phyloP scores from a whole-genome alignment of 30 jellyfish, hydroid and myxozoan species.

The Morbakka virulenta region DNA sequence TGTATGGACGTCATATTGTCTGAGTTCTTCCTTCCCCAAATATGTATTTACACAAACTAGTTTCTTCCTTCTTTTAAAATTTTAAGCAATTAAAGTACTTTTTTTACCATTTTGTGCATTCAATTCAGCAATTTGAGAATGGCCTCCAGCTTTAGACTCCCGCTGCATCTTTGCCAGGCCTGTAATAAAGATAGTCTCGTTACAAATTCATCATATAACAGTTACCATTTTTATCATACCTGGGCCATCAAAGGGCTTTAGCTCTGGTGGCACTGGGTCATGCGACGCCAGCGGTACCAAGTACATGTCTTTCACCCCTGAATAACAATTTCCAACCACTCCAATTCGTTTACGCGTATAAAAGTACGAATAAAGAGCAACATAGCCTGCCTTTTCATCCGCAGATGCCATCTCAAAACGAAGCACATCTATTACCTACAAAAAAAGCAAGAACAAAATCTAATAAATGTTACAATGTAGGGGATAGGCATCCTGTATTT shows the following conservation, averaged over 20 bases:
- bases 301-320: constrained; percentile 93
- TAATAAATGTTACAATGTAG: not conserved
- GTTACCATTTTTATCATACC: too few species aligned
- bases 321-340: constrained; percentile 85
- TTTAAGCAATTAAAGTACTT: too few species aligned
- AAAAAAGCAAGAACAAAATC: not conserved
- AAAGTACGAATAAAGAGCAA: constrained; percentile 68
- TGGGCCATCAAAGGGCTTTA: constrained; percentile 92
- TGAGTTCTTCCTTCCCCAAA: too few species aligned
- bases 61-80: too few species aligned
- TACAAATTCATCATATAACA: too few species aligned
- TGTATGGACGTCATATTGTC: too few species aligned
- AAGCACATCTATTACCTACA: constrained; percentile 73
- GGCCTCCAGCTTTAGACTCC: too few species aligned
- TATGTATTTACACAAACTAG: too few species aligned
- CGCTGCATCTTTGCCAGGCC: too few species aligned
- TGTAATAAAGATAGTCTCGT: too few species aligned
- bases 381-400: constrained; percentile 86
- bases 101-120: too few species aligned
- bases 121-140: too few species aligned
- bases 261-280: constrained; percentile 92
- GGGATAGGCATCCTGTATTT: not conserved
- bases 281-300: constrained; percentile 91
- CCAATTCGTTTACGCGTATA: constrained; percentile 93
- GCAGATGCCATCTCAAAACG: constrained; percentile 98